A percentile compares a stretch with the other conserved stretches of the same genome.
These are phyloP conservation scores for Chrysolina oricalcia DNA, from an alignment of 2,888 invertebrate genomes.

Conservation along the genomic window DNA sequence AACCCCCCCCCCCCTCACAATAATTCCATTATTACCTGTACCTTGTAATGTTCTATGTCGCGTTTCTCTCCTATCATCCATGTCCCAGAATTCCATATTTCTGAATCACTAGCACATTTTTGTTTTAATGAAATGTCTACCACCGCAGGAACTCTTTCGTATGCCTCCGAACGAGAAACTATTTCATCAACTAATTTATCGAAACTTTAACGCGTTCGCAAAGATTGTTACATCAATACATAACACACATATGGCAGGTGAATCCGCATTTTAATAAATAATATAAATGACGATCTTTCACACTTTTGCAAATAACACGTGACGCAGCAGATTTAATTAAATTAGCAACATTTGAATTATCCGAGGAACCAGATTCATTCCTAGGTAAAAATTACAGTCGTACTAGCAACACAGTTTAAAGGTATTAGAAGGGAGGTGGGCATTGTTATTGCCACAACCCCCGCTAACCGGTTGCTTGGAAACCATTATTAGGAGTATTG, in stretches of 20 bases:
- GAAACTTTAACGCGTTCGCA: not conserved
- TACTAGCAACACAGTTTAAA: slow-evolving; percentile 1
- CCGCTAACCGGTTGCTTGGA: slow-evolving; percentile 46
- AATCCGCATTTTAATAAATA: not conserved
- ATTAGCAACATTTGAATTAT: not conserved
- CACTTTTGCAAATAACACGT: not conserved
- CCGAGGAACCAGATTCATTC: slow-evolving; percentile 14
- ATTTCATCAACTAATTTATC: slow-evolving; percentile 16
- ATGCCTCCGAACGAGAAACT: not conserved
- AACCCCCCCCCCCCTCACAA: not conserved
- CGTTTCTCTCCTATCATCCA: slow-evolving; percentile 68
- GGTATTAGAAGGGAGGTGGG: slow-evolving; percentile 28
- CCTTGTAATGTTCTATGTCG: slow-evolving; percentile 62
- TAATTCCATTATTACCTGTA: slow-evolving; percentile 56
- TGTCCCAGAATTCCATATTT: slow-evolving; percentile 71
- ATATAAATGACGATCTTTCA: not conserved
- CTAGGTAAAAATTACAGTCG: slow-evolving; percentile 33
- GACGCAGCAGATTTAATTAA: not conserved
- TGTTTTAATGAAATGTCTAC: not conserved
- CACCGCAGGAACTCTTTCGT: not conserved
- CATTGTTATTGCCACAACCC: slow-evolving; percentile 43
- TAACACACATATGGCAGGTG: not conserved
- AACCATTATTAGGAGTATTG: slow-evolving; percentile 45
- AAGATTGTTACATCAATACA: not conserved
- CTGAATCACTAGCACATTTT: slow-evolving; percentile 48